Percentiles rank a stretch among this genome's conserved stretches.
Conservation (phyloP, 92 coral and sea anemone genomes). For the Muricea muricata region DNA sequence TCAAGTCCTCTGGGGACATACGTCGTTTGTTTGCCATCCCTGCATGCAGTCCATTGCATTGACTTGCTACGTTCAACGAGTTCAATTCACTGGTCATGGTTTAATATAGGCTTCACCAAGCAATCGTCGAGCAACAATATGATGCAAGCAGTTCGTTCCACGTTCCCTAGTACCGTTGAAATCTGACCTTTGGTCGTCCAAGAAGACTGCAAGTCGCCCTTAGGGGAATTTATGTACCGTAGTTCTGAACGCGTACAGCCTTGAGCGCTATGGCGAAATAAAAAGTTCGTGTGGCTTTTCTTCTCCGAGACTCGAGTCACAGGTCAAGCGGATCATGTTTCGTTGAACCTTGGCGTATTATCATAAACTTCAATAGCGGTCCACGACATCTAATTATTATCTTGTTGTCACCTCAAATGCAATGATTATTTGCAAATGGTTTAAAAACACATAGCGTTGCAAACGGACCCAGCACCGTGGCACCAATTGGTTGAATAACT, state of each 20-base stretch:
- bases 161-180: constrained; percentile 38
- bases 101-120: constrained; percentile 91
- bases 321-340: constrained; percentile 91
- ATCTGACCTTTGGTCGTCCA: constrained; percentile 73
- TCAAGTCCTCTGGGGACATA: constrained; percentile 87
- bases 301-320: not conserved
- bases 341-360: constrained; percentile 91
- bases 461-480: not conserved
- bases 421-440: constrained; percentile 97
- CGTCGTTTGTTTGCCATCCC: constrained; percentile 73
- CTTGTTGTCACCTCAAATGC: constrained; percentile 99
- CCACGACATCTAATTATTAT: constrained; percentile 92
- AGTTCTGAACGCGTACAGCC: constrained; percentile 2
- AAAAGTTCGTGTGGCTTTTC: constrained; percentile 76
- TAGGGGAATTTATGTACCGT: constrained; percentile 72
- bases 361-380: constrained; percentile 97
- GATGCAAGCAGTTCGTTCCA: constrained; percentile 62
- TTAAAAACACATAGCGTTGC: not conserved
- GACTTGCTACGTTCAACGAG: constrained; percentile 80
- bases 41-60: constrained; percentile 73
- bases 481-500: constrained; percentile 19
- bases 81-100: constrained; percentile 97
- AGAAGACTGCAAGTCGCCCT: constrained; percentile 86
- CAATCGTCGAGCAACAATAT: constrained; percentile 91
- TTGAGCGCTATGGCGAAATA: constrained; percentile 10